A percentile compares a stretch with the other conserved stretches of the same genome.
Evolutionary conservation across 2,888 invertebrate genomes (phyloP).

Genomic region (Petrolisthes manimaculis): DNA sequence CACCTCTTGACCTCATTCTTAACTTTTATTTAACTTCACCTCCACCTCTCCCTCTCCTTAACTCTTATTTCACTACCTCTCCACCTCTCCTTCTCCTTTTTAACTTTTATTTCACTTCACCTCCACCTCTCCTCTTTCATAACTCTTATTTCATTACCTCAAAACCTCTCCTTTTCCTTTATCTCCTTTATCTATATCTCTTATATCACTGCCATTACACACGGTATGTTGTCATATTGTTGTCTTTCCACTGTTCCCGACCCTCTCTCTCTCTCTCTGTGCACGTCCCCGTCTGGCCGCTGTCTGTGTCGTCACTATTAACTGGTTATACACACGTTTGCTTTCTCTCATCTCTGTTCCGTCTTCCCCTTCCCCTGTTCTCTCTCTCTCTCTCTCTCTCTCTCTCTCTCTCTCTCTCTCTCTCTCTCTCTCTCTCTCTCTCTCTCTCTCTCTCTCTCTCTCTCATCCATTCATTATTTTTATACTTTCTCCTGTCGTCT

Average conservation of each 20-base stretch:
- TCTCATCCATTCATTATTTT: no score
- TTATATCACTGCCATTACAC: no score
- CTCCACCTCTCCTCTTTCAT: no score
- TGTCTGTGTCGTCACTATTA: no score
- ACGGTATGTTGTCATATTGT: no score
- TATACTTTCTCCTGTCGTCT: background rate
- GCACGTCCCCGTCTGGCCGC: no score
- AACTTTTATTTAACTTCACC: constrained; percentile 5
- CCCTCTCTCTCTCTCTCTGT: no score
- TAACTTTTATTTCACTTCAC: background rate
- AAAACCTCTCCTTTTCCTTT: background rate
- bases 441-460: background rate
- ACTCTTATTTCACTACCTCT: background rate
- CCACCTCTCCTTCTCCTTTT: background rate
- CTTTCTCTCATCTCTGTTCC: background rate
- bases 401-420: constrained; percentile 17
- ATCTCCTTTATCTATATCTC: no score
- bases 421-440: constrained; percentile 19
- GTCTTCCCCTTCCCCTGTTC: background rate
- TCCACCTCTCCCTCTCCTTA: constrained; percentile 4
- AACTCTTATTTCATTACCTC: no score
- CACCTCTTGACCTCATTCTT: background rate
- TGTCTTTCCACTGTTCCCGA: no score
- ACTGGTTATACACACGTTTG: no score
- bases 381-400: background rate